Conservation (phyloP, 2,797 vertebrate species). For the Eospalax fontanierii region DNA sequence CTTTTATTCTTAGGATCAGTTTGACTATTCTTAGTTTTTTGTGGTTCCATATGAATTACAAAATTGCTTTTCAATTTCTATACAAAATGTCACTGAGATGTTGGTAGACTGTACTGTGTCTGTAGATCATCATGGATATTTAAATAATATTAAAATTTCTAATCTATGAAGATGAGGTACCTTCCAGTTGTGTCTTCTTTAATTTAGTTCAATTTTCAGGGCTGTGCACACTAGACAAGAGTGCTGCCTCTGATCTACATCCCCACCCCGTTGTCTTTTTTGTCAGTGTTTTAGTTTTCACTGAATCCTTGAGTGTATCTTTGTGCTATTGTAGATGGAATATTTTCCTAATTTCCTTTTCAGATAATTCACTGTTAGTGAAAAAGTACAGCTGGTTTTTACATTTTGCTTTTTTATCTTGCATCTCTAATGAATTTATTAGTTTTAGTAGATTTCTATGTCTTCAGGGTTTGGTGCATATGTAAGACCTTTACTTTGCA, state of each 20-base stretch:
- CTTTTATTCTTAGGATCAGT: not conserved
- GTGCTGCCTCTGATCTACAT: not conserved
- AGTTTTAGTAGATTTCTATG: too few species aligned
- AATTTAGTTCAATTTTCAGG: not conserved
- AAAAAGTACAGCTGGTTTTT: too few species aligned
- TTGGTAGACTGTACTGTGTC: not conserved
- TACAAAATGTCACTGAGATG: not conserved
- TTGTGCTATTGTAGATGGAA: not conserved
- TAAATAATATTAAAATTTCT: not conserved
- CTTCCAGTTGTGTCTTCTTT: not conserved
- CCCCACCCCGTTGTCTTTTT: not conserved
- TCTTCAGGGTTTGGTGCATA: too few species aligned
- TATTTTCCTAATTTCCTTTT: too few species aligned
- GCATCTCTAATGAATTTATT: too few species aligned
- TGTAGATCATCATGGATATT: not conserved
- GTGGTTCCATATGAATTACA: not conserved
- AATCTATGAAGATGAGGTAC: not conserved
- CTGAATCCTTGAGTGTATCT: not conserved
- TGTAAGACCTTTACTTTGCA: too few species aligned
- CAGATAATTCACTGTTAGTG: too few species aligned
- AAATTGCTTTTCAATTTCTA: slow-evolving; percentile 1
- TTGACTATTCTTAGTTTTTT: not conserved
- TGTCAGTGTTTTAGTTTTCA: not conserved
- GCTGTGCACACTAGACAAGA: not conserved
- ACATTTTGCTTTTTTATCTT: too few species aligned